A percentile compares a stretch with the other conserved stretches of the same genome.
Evolutionary conservation across 2,888 invertebrate genomes (phyloP).

Genomic region (Cephus nigrinus): DNA sequence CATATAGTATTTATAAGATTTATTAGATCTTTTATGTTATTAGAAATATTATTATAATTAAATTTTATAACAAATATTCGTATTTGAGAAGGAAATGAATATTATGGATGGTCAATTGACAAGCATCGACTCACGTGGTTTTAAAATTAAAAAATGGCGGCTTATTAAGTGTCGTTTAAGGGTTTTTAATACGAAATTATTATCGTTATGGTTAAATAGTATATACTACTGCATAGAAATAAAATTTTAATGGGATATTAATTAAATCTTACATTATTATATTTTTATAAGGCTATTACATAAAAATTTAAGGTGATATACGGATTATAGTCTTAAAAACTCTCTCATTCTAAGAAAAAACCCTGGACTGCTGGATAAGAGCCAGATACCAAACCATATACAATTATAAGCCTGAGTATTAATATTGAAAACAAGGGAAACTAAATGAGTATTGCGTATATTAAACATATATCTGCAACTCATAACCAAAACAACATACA

Average conservation of each 20-base stretch:
- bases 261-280: not conserved
- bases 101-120: not conserved
- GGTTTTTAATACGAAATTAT: not conserved
- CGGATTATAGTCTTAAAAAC: not conserved
- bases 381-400: not conserved
- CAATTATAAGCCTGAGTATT: not conserved
- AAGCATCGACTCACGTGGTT: not conserved
- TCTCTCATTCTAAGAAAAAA: not conserved
- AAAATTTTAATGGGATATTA: not conserved
- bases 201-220: not conserved
- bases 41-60: not conserved
- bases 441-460: not conserved
- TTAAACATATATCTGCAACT: not conserved
- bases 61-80: not conserved
- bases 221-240: not conserved
- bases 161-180: not conserved
- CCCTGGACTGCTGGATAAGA: not conserved
- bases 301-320: not conserved
- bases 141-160: not conserved
- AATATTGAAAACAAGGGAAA: not conserved
- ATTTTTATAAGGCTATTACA: not conserved
- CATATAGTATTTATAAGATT: not conserved
- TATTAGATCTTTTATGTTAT: not conserved
- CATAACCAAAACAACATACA: not conserved
- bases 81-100: not conserved